Evolutionary conservation across 2,113 vertebrate genomes (phyloP).

Genomic region (Sylvietta virens): DNA sequence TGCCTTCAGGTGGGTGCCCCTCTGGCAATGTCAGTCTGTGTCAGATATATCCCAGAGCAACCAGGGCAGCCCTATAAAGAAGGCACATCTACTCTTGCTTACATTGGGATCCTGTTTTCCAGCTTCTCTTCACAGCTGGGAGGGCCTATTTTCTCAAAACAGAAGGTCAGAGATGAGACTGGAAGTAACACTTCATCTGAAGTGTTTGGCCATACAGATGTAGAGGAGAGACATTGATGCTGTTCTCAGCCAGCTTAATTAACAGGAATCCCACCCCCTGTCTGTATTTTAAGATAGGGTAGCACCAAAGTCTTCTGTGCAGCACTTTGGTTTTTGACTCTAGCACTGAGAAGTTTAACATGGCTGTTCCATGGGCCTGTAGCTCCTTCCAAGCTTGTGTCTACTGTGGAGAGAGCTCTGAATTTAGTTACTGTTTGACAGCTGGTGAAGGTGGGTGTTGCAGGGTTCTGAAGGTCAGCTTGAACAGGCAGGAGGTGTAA

Average conservation of each 20-base stretch:
- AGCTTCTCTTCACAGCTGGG: not conserved
- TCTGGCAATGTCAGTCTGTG: not conserved
- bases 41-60: not conserved
- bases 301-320: rapidly evolving
- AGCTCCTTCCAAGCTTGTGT: not conserved
- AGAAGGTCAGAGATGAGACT: not conserved
- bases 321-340: not conserved
- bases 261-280: not conserved
- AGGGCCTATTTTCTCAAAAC: not conserved
- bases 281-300: not conserved
- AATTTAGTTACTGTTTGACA: not conserved
- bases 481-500: not conserved
- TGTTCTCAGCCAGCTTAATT: not conserved
- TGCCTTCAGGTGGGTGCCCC: not conserved
- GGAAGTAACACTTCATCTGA: not conserved
- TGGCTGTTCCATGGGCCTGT: not conserved
- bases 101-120: not conserved
- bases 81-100: not conserved
- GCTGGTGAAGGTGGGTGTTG: not conserved
- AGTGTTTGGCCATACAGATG: not conserved
- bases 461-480: not conserved
- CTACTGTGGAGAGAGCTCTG: not conserved
- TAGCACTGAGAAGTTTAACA: not conserved
- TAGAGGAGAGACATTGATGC: not conserved
- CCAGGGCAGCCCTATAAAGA: not conserved